These are phyloP conservation scores for Drosophila nasuta DNA, from an alignment of 1,140 invertebrate species.

Conservation along the genomic window DNA sequence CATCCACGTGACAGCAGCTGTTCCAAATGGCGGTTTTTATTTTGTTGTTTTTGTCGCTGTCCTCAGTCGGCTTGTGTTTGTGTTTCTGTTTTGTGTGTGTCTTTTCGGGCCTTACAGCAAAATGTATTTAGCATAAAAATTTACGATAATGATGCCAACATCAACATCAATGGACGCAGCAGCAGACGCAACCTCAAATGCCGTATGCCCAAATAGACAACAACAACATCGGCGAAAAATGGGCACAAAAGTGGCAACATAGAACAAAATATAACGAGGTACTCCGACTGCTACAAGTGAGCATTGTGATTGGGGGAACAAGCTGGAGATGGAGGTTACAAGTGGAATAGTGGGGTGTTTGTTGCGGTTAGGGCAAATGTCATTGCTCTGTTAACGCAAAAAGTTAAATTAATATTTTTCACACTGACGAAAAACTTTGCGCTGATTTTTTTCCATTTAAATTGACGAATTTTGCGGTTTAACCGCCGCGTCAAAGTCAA, in stretches of 20 bases:
- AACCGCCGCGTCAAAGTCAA: constrained; percentile 73
- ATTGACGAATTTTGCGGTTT: constrained; percentile 74
- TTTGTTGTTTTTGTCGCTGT: constrained; percentile 24
- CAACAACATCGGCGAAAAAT: neutral
- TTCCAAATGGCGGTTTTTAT: constrained; percentile 53
- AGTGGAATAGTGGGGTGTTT: constrained; percentile 14
- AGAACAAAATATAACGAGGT: constrained; percentile 36
- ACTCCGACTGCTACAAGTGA: neutral
- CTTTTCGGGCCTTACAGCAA: constrained; percentile 63
- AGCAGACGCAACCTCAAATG: constrained; percentile 53
- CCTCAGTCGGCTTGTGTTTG: constrained; percentile 33
- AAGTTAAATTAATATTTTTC: constrained; percentile 82
- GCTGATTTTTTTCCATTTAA: constrained; percentile 46
- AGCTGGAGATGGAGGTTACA: no score
- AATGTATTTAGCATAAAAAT: constrained; percentile 85
- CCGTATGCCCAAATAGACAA: constrained; percentile 66
- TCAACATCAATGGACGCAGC: constrained; percentile 38
- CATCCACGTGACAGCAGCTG: constrained; percentile 65
- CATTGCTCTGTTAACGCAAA: constrained; percentile 71
- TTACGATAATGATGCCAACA: constrained; percentile 81
- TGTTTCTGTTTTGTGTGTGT: constrained; percentile 43
- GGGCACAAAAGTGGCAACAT: constrained; percentile 26
- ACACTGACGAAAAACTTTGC: constrained; percentile 51
- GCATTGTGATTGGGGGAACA: neutral
- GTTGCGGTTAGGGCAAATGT: constrained; percentile 50